Percentiles rank a stretch among this genome's conserved stretches.
These are phyloP conservation scores for Chloroceryle aenea DNA, from an alignment of 2,113 vertebrate genomes.

Conservation along the genomic window DNA sequence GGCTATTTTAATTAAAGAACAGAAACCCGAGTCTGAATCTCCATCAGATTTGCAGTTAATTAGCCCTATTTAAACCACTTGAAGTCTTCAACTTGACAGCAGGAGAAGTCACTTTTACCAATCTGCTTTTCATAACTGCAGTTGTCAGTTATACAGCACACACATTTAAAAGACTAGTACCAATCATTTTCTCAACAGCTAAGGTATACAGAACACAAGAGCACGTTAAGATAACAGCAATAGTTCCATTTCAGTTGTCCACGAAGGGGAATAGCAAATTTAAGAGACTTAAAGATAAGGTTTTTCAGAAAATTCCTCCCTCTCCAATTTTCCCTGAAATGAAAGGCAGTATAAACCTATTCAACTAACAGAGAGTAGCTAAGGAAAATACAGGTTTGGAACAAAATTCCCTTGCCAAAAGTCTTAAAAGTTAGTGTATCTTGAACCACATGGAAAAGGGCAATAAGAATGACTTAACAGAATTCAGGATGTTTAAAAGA, in stretches of 20 bases:
- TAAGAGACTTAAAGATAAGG: not conserved
- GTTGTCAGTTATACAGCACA: not conserved
- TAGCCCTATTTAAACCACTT: not conserved
- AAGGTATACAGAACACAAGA: not conserved
- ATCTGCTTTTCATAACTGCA: not conserved
- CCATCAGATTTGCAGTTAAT: not conserved
- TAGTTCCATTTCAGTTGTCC: not conserved
- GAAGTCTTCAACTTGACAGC: not conserved
- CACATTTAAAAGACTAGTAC: not conserved
- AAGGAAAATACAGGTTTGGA: not conserved
- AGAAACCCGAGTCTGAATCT: not conserved
- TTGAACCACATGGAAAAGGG: not conserved
- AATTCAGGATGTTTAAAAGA: not conserved
- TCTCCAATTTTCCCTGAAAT: not conserved
- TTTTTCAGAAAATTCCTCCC: not conserved
- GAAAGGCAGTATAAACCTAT: not conserved
- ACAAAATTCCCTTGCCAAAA: not conserved
- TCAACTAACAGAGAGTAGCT: not conserved
- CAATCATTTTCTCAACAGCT: accelerated
- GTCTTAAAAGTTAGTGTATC: not conserved
- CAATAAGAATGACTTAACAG: not conserved
- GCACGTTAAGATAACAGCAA: not conserved
- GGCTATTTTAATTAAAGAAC: not conserved
- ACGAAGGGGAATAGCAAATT: not conserved
- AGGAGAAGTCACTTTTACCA: not conserved